A percentile compares a stretch with the other conserved stretches of the same genome.
These are phyloP conservation scores for Leiothrix lutea DNA, from an alignment of 2,113 vertebrate species.

Conservation along the genomic window DNA sequence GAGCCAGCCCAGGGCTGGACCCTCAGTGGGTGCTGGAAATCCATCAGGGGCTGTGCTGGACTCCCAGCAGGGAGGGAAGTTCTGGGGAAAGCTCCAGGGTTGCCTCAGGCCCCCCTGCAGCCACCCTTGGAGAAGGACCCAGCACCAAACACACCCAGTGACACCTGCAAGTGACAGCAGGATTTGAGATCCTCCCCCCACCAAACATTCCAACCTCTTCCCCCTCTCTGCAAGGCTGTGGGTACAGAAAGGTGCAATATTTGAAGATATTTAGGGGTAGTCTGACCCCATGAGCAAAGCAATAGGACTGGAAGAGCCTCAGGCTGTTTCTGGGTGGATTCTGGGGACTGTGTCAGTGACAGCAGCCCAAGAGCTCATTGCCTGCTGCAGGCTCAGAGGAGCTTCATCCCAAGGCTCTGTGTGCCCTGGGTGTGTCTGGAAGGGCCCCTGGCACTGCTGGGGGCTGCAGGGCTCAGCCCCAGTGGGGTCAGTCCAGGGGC, in stretches of 20 bases:
- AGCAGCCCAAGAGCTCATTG: not conserved
- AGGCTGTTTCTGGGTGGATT: not conserved
- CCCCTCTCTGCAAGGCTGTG: not conserved
- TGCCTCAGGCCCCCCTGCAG: not conserved
- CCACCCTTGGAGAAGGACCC: not conserved
- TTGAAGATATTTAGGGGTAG: not conserved
- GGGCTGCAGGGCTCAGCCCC: not conserved
- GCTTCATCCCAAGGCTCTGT: not conserved
- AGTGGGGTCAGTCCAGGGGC: not conserved
- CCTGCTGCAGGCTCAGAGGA: not conserved
- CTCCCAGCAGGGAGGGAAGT: not conserved
- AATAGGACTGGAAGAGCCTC: not conserved
- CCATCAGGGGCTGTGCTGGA: not conserved
- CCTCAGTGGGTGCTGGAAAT: not conserved
- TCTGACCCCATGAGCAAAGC: not conserved
- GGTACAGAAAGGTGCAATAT: slow-evolving; percentile 48
- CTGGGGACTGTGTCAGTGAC: not conserved
- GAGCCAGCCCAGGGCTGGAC: not conserved
- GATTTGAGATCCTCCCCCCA: not conserved
- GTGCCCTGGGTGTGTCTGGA: not conserved
- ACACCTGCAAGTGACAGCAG: not conserved
- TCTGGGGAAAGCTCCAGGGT: not conserved
- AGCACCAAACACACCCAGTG: not conserved
- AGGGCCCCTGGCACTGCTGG: not conserved
- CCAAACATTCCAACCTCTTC: not conserved